Conservation (phyloP, 2,113 vertebrate species). For the Neotoma lepida region DNA sequence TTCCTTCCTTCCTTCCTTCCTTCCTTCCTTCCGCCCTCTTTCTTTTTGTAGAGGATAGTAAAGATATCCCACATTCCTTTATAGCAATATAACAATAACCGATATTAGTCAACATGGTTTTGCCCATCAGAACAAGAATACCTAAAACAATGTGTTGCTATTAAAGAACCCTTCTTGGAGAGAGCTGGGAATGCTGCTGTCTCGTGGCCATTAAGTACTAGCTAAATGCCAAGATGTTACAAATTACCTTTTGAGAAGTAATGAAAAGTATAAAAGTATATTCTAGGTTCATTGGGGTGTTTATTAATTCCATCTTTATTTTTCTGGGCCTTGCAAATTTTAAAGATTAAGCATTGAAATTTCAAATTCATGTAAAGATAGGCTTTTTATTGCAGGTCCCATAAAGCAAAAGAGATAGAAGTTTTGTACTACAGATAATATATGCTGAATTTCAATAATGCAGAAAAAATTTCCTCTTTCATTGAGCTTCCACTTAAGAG, state of each 20-base stretch:
- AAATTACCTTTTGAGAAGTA: conserved; percentile 18
- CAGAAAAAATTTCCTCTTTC: conserved; percentile 58
- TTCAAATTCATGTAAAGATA: conserved; percentile 5
- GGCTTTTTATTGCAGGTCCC: not conserved
- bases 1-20: not conserved
- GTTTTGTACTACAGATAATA: conserved; percentile 44
- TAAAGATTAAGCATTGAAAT: conserved; percentile 15
- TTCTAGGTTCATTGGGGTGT: not conserved
- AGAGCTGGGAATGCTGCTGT: not conserved
- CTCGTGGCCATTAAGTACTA: not conserved
- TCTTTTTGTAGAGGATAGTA: not conserved
- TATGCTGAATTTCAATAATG: conserved; percentile 63
- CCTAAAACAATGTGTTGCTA: not conserved
- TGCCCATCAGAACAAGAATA: not conserved
- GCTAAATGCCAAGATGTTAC: not conserved
- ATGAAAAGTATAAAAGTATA: not conserved
- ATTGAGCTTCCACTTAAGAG: conserved; percentile 68
- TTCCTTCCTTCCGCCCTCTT: not conserved
- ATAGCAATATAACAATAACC: not conserved
- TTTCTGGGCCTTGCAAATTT: not conserved
- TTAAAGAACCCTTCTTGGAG: not conserved
- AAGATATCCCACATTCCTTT: not conserved
- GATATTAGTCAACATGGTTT: not conserved
- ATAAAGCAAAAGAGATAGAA: not conserved
- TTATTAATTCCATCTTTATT: not conserved